These are phyloP conservation scores for Todus mexicanus DNA, from an alignment of 2,797 vertebrate species.

Conservation along the genomic window DNA sequence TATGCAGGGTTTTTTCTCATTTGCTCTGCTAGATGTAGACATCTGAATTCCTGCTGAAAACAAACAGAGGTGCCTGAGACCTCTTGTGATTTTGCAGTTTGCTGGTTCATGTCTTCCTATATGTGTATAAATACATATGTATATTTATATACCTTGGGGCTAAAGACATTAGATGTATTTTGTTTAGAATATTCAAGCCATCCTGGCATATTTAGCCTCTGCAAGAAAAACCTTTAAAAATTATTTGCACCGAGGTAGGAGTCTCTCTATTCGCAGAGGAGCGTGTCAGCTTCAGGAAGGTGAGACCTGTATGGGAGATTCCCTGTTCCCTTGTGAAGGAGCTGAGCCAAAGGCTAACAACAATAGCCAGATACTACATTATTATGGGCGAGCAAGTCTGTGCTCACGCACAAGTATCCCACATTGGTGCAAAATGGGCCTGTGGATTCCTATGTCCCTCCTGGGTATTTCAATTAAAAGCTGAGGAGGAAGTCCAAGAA, in stretches of 20 bases:
- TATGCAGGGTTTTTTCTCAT: not conserved
- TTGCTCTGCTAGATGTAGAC: not conserved
- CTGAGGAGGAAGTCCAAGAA: conserved; percentile 23
- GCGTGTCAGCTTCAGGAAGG: not conserved
- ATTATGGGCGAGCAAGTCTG: fast-evolving
- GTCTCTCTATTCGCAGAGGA: not conserved
- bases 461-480: conserved; percentile 44
- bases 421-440: not conserved
- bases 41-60: not conserved
- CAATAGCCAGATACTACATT: not conserved
- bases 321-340: not conserved
- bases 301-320: not conserved
- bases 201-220: not conserved
- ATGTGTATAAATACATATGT: not conserved
- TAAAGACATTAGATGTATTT: not conserved
- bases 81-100: not conserved
- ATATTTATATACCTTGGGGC: not conserved
- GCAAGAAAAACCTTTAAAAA: not conserved
- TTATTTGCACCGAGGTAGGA: not conserved
- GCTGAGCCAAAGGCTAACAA: not conserved
- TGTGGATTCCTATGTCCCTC: not conserved
- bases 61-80: not conserved
- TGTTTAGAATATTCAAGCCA: not conserved
- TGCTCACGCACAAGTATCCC: not conserved
- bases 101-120: not conserved